phyloP scores from a whole-genome alignment of 1,140 invertebrate species.

The Leptonema lineaticorne region DNA sequence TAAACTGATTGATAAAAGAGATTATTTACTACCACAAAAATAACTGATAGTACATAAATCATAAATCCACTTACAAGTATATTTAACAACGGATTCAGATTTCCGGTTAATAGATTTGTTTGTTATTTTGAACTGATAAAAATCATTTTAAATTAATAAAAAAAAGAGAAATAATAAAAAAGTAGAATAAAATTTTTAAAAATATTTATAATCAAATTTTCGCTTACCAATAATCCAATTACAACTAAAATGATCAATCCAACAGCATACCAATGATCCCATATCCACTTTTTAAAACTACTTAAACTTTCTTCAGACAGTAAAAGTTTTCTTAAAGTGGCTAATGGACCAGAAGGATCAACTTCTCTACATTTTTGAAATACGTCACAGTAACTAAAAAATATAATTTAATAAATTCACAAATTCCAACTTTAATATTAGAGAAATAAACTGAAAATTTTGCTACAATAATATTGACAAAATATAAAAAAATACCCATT shows the following conservation, averaged over 20 bases:
- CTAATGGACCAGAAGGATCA: slow-evolving; percentile 92
- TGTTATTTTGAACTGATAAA: slow-evolving; percentile 15
- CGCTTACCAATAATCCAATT: slow-evolving; percentile 76
- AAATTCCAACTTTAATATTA: background rate
- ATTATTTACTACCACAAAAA: too few relatives aligned
- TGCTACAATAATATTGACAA: too few relatives aligned
- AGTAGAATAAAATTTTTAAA: background rate
- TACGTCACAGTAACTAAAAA: slow-evolving; percentile 89
- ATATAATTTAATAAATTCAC: background rate
- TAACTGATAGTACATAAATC: too few relatives aligned
- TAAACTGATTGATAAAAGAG: too few relatives aligned
- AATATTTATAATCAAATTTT: slow-evolving; percentile 34
- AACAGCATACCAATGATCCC: slow-evolving; percentile 46
- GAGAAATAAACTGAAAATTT: too few relatives aligned
- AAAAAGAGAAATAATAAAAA: slow-evolving; percentile 25
- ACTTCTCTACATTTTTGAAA: slow-evolving; percentile 96
- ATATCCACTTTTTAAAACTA: slow-evolving; percentile 71
- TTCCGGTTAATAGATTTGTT: slow-evolving; percentile 31
- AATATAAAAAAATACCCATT: slow-evolving; percentile 66
- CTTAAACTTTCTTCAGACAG: slow-evolving; percentile 87
- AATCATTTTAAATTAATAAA: slow-evolving; percentile 27
- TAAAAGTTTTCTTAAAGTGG: slow-evolving; percentile 82
- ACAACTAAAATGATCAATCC: slow-evolving; percentile 72
- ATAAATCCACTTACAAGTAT: slow-evolving; percentile 32
- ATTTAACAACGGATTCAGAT: slow-evolving; percentile 33